Evolutionary conservation across 1,140 invertebrate genomes (phyloP).

Genomic region (Aphelinus certus): DNA sequence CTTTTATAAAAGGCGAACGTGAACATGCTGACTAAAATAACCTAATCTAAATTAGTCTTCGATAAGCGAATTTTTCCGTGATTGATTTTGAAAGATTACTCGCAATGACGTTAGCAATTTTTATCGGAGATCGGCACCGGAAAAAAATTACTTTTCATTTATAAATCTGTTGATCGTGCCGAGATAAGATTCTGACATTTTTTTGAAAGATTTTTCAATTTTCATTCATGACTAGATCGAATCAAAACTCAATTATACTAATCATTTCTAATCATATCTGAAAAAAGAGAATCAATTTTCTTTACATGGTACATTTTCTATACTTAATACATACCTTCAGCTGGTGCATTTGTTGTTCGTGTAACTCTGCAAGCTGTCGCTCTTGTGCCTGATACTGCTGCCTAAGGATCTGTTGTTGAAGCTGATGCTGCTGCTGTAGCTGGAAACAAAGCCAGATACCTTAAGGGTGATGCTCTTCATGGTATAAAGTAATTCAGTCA

Average conservation of each 20-base stretch:
- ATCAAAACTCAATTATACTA: too few relatives aligned
- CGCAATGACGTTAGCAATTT: neutral
- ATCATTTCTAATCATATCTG: too few relatives aligned
- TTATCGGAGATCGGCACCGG: neutral
- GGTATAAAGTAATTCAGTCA: too few relatives aligned
- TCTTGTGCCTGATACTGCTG: slow-evolving; percentile 90
- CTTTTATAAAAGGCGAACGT: too few relatives aligned
- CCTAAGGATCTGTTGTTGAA: slow-evolving; percentile 88
- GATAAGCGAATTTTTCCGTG: slow-evolving; percentile 23
- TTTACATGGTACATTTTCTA: too few relatives aligned
- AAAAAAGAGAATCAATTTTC: too few relatives aligned
- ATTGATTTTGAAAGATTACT: neutral
- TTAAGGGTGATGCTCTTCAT: slow-evolving; percentile 58
- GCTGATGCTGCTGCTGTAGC: slow-evolving; percentile 90
- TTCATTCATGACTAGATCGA: too few relatives aligned
- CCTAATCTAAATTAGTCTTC: slow-evolving; percentile 8
- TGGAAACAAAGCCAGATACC: slow-evolving; percentile 69
- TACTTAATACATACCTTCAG: slow-evolving; percentile 41
- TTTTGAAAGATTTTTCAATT: too few relatives aligned
- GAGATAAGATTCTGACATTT: too few relatives aligned
- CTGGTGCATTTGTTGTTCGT: slow-evolving; percentile 69
- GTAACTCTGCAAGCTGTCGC: slow-evolving; percentile 86
- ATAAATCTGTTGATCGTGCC: too few relatives aligned
- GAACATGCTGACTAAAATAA: slow-evolving; percentile 16
- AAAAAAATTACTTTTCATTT: too few relatives aligned